A percentile compares a stretch with the other conserved stretches of the same genome.
phyloP scores from a whole-genome alignment of 2,888 invertebrate species.

The Pyrocoelia pectoralis region DNA sequence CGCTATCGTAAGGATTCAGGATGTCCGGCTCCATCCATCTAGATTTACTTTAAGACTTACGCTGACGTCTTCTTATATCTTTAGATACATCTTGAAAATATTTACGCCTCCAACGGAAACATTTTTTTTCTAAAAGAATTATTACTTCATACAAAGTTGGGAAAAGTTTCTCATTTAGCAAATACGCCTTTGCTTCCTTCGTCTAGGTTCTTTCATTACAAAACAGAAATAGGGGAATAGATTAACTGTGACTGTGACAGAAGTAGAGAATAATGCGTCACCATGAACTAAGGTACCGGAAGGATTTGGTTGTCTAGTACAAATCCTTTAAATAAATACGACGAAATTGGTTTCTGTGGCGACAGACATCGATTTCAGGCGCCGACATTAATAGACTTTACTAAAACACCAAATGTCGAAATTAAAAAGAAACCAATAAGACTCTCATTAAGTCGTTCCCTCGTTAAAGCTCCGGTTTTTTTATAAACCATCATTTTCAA shows the following conservation, averaged over 20 bases:
- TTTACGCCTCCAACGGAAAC: constrained; percentile 13
- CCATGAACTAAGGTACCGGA: not conserved
- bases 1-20: constrained; percentile 46
- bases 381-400: not conserved
- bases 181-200: no score
- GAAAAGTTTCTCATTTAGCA: no score
- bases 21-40: constrained; percentile 45
- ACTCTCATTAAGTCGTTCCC: not conserved
- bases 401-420: not conserved
- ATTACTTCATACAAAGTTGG: not conserved
- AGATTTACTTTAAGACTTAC: constrained; percentile 41
- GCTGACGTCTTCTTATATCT: constrained; percentile 26
- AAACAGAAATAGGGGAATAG: not conserved
- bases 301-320: constrained; percentile 18
- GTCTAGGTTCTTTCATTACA: not conserved
- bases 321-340: constrained; percentile 19
- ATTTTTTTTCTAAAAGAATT: constrained; percentile 13
- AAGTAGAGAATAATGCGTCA: constrained; percentile 13
- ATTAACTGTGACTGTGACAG: constrained; percentile 19
- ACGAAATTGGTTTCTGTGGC: constrained; percentile 6
- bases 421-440: not conserved
- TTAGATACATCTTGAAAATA: constrained; percentile 20
- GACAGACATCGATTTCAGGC: not conserved
- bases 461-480: not conserved
- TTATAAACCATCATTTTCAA: not conserved